Evolutionary conservation across 53 echinoderm and acorn worm genomes (phyloP).

Genomic region (Henricia sp.): DNA sequence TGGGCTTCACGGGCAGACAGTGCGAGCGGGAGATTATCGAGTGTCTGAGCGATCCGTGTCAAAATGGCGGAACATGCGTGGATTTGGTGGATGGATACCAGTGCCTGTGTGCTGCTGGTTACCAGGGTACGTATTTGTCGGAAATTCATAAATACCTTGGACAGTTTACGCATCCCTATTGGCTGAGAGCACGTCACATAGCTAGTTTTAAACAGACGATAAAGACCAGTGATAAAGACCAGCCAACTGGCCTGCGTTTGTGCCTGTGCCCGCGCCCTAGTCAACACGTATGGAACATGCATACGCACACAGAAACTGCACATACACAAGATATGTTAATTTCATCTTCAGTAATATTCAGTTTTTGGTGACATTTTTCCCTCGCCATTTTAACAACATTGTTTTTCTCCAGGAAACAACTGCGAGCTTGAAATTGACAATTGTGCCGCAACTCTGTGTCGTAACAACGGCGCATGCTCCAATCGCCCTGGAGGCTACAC

Average conservation of each 20-base stretch:
- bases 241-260: no score
- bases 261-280: no score
- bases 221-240: no score
- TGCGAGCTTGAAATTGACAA: conserved; percentile 50
- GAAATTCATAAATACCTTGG: no score
- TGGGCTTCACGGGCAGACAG: conserved; percentile 60
- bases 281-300: no score
- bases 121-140: conserved; percentile 49
- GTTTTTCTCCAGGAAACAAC: conserved; percentile 26
- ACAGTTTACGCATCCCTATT: no score
- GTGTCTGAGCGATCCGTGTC: conserved; percentile 65
- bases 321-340: no score
- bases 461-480: conserved; percentile 69
- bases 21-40: conserved; percentile 74
- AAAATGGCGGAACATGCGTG: conserved; percentile 46
- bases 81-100: conserved; percentile 61
- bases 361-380: background rate
- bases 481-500: conserved; percentile 68
- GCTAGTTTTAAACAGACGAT: no score
- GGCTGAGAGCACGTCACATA: no score
- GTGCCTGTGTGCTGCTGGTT: conserved; percentile 61
- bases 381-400: background rate
- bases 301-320: no score
- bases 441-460: conserved; percentile 76
- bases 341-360: background rate